phyloP scores from a whole-genome alignment of 2,888 invertebrate genomes.

The Lycocerus yunnanus region DNA sequence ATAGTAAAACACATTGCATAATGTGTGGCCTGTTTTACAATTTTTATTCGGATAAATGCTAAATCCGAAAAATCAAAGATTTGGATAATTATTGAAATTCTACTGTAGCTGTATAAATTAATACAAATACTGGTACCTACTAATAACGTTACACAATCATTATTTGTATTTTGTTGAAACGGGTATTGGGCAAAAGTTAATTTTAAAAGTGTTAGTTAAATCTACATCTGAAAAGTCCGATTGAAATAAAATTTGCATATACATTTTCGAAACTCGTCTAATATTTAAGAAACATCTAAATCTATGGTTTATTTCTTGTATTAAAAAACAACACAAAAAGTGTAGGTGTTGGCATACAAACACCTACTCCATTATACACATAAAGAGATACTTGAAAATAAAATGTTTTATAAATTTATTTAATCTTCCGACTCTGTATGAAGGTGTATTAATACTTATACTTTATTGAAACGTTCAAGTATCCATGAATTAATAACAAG shows the following conservation, averaged over 20 bases:
- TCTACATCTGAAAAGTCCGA: neutral
- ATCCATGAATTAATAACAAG: neutral
- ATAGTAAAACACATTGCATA: too few relatives aligned
- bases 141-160: too few relatives aligned
- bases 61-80: too few relatives aligned
- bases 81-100: too few relatives aligned
- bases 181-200: neutral
- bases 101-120: too few relatives aligned
- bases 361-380: neutral
- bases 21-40: too few relatives aligned
- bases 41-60: too few relatives aligned
- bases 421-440: neutral
- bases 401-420: neutral
- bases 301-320: conserved; percentile 1
- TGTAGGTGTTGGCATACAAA: neutral
- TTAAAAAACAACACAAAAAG: neutral
- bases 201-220: neutral
- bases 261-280: neutral
- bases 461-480: neutral
- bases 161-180: too few relatives aligned
- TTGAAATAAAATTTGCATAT: neutral
- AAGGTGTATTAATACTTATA: neutral
- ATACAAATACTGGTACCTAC: too few relatives aligned
- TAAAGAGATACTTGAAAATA: neutral
- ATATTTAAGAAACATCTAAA: conserved; percentile 1